Evolutionary conservation across 2,113 vertebrate species (phyloP).

Genomic region (Cathartes aura): DNA sequence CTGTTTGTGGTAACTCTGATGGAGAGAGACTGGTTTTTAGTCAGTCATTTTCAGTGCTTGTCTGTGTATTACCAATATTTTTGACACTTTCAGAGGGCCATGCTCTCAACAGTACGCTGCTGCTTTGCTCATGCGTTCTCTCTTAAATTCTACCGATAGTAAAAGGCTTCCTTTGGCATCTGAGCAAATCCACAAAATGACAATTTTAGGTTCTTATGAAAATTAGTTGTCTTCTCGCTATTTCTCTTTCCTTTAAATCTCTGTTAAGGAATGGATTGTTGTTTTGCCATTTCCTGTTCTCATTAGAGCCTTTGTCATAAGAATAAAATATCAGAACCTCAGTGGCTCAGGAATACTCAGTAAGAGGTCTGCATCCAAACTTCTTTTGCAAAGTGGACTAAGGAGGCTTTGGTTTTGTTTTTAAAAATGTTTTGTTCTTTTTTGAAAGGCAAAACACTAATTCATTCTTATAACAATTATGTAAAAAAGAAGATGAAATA

Average conservation of each 20-base stretch:
- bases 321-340: conserved; percentile 49
- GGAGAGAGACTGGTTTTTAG: not conserved
- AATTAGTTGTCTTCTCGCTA: conserved; percentile 30
- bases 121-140: not conserved
- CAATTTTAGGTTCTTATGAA: conserved; percentile 18
- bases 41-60: not conserved
- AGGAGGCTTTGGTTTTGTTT: not conserved
- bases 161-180: conserved; percentile 15
- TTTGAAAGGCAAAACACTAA: not conserved
- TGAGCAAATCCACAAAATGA: conserved; percentile 39
- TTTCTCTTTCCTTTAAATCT: conserved; percentile 52
- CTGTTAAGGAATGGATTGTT: conserved; percentile 32
- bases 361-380: not conserved
- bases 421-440: not conserved
- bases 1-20: not conserved
- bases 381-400: not conserved
- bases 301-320: conserved; percentile 41
- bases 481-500: not conserved
- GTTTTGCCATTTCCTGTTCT: conserved; percentile 42
- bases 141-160: not conserved
- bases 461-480: not conserved
- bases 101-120: not conserved
- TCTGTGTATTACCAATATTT: not conserved
- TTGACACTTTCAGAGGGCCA: not conserved
- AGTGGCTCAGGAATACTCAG: conserved; percentile 2